Base-by-base conservation (phyloP, 1,140 invertebrate species). In the Leptopilina clavipes region DNA sequence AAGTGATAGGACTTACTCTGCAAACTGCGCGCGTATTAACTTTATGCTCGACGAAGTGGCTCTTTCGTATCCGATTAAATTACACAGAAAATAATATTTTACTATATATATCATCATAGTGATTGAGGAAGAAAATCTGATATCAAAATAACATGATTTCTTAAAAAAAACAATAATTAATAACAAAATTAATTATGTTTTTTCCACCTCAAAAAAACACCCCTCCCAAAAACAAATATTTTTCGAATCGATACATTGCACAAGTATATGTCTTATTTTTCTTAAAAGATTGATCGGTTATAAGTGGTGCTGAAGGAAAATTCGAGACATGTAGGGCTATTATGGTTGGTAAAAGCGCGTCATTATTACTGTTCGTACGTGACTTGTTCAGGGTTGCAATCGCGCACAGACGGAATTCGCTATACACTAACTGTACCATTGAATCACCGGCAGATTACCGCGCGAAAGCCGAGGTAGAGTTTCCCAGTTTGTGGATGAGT, bases 401-500 rank as follows among this genome's bases (percentile, higher is more conserved):
- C 37, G 25, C 37, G 72, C 48, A 75, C 73, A 81, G 74, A 79
- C 76, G 70, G 72, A 65, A 71, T 73, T 75, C n/a, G 31, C 65
- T 31, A 71, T 22, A 52, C 59, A 76, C 14, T 79, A 76, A 70
- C 45, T 78, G 76, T 81, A 80, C 79, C 76, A 83, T 80, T 84
- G 83, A 84, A 84, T 84, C 85, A 84, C 81, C 79, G 76, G 79
- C 80, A 83, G 80, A 84, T 86, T 84, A 84, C 83, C 81, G 78
- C 78, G 77, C 79, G 78, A 77, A 81, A 81, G 73, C 76, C 74
- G 48, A 78, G 78, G 73, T 76, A 74, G 70, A 82, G 81, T 86
- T 84, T 83, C n/a, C n/a, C 81, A 78, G 81, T 82, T 86, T 86
- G 86, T 84, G 86, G 83, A 88, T 89, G 88, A 88, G 81, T 87